Evolutionary conservation across 2,888 invertebrate species (phyloP), one percentile per base, ranked within the genome.

Genomic region (Griposia aprilina): DNA sequence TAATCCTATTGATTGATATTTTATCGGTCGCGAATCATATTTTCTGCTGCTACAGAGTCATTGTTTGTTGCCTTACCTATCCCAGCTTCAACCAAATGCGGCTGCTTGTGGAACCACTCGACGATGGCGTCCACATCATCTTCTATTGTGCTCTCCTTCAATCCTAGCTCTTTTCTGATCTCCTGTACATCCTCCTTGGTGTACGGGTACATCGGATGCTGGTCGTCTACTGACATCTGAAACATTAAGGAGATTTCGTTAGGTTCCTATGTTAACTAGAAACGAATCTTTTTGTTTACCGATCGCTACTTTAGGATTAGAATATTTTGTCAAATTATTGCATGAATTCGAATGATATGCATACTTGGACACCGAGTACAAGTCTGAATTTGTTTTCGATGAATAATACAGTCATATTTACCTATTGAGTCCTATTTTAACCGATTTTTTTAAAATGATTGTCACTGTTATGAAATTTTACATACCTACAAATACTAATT

Each of bases 31-130:
- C 3, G 30, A 36, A 36, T 36, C 30, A 36, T 36, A 36, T 36
- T 36, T 36, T 1, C 30, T 36, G 36, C 41, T 41, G 36, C 7
- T 23, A 36, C 23, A 23, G 36, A 26, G 1, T 30, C 1, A 45
- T 48, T 30, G n/a, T 66, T 11, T 59, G 10, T 62, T 11, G 23
- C 15, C 79, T 89, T 89, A 95, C 96, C 93, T 70, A 95, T 94
- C 4, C 94, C 94, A 77, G 94, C 94, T 57, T 93, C 93, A 17
- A 93, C 90, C 8, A 96, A 86, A 90, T 95, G 95, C 0, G 95
- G 94, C 72, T 95, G 94, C 72, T 95, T 95, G 13, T 92, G 86
- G 59, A 94, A 95, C 95, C 95, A 95, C 36, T 95, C 95, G 57
- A 94, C 73, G 8, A 95, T 92, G 0, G 93, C 92, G 45, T 95